Base-by-base conservation (phyloP, 1,140 invertebrate species). In the Ceratosolen solmsi region DNA sequence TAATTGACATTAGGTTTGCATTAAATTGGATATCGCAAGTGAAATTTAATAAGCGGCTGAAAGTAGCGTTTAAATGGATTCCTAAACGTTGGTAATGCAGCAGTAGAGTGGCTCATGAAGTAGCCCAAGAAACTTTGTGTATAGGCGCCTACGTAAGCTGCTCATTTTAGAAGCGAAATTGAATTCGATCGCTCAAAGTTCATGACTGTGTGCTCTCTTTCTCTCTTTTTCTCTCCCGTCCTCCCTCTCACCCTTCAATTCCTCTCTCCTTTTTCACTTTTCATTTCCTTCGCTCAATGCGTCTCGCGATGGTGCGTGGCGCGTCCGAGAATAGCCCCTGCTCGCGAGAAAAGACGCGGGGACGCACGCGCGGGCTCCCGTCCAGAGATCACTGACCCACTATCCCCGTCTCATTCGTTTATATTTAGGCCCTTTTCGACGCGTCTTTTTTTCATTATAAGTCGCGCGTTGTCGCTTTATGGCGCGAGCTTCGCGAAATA, bases 331-430 rank as follows among this genome's bases (percentile, higher is more conserved):
- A 91, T 91, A 89, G 86, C 85, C 27, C 13, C 25, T 11, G 9
- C n/a, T 9, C 60, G 8, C 60, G 60, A 30, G 60, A 65, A 27
- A 65, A 65, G 27, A 65, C 27, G 27, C 60, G 60, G 27, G 60
- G 30, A 65, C 60, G 60, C 60, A 65, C 49, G 87, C 79, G 83
- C 84, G 85, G 85, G 87, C 51, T 72, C 87, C 86, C 87, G 84
- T 85, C 86, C 88, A 89, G 87, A 88, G 89, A 90, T 87, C 90
- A 91, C 87, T 89, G 89, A 90, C 90, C 90, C 84, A 89, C 84
- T 90, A 89, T 89, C 86, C 85, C 84, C 79, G 65, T 79, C 84
- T 81, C 79, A 77, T 63, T 76, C 79, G 80, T 84, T 84, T 86
- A 85, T 85, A 84, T 85, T 86, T 86, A 86, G 84, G 84, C 22